Evolutionary conservation across 2,888 invertebrate genomes (phyloP), one percentile per base, ranked within the genome.

Genomic region (Ommatoiulus sabulosus): DNA sequence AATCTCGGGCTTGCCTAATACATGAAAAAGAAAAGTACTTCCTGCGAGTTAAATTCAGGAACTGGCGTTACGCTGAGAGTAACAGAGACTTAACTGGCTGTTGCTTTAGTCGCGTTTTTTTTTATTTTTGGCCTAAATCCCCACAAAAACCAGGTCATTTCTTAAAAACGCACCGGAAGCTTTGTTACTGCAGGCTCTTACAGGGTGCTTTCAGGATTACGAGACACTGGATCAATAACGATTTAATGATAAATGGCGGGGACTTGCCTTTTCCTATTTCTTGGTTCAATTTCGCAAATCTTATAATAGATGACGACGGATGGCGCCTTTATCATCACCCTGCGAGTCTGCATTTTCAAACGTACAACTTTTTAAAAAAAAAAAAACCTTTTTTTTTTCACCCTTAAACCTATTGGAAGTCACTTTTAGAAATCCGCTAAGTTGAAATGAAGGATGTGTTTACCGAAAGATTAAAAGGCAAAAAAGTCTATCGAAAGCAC

Each of bases 381-480:
- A 35, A 80, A 80, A 35, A 24, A 72, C 5, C 63, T 20, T 2
- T 72, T 72, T 35, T 35, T 72, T 80, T 80, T 15, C 12, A 80
- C 35, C 80, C 52, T 52, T 52, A 52, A 52, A 17, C 15, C 12
- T 80, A 35, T 15, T 80, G 80, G 35, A 35, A 80, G 24, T 80
- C 80, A 35, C 80, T 80, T 80, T 80, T 35, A 80, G 80, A 80
- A 80, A 80, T 80, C 80, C 80, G 80, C 35, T 80, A 80, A 80
- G 80, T 80, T 80, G 80, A 80, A 80, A 80, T 80, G 80, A 80
- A 80, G 80, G 80, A 80, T 80, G 80, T 80, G 80, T 80, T 80
- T 80, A 80, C 80, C 80, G 12, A 80, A 80, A 80, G 80, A 80
- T 80, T 80, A 80, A 80, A 80, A 80, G 35, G 80, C 35, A 35